A percentile compares a stretch with the other conserved stretches of the same genome.
phyloP scores from a whole-genome alignment of 92 coral and sea anemone species.

The Plumapathes pennacea region DNA sequence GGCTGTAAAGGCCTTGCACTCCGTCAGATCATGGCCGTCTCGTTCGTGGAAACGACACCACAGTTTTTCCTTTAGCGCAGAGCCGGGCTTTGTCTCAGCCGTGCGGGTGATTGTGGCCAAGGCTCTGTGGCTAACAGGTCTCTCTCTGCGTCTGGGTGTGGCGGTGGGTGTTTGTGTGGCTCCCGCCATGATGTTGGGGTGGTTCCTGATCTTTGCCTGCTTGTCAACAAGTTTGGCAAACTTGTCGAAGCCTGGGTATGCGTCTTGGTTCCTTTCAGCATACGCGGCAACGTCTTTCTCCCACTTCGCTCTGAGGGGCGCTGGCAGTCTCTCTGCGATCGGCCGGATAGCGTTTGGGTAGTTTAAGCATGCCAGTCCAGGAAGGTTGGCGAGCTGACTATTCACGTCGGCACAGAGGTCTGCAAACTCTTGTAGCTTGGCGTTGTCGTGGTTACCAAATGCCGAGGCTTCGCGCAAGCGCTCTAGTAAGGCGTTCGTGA shows the following conservation, averaged over 20 bases:
- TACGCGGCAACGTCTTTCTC: conserved; percentile 39
- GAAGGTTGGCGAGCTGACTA: conserved; percentile 32
- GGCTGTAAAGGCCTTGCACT: conserved; percentile 40
- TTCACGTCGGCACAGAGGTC: conserved; percentile 55
- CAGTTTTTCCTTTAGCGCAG: neutral
- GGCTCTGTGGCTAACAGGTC: too few relatives aligned
- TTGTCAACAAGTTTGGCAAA: conserved; percentile 25
- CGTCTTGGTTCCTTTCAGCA: conserved; percentile 10
- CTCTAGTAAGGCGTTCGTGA: conserved; percentile 34
- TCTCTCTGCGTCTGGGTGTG: neutral
- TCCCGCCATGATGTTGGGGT: conserved; percentile 42
- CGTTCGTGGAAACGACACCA: conserved; percentile 53
- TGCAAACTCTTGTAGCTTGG: conserved; percentile 33
- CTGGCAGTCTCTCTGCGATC: conserved; percentile 29
- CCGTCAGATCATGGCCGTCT: conserved; percentile 42
- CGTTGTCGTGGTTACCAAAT: conserved; percentile 27
- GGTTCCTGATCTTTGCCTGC: conserved; percentile 43
- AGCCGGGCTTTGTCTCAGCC: too few relatives aligned
- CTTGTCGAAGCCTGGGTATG: conserved; percentile 19
- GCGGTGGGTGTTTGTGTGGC: neutral
- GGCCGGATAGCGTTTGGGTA: conserved; percentile 48
- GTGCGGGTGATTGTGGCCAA: too few relatives aligned
- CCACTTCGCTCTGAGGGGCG: conserved; percentile 31
- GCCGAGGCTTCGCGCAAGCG: conserved; percentile 22
- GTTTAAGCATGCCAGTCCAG: conserved; percentile 47